These are phyloP conservation scores for Spatula clypeata DNA, from an alignment of 2,797 vertebrate species.

Conservation along the genomic window DNA sequence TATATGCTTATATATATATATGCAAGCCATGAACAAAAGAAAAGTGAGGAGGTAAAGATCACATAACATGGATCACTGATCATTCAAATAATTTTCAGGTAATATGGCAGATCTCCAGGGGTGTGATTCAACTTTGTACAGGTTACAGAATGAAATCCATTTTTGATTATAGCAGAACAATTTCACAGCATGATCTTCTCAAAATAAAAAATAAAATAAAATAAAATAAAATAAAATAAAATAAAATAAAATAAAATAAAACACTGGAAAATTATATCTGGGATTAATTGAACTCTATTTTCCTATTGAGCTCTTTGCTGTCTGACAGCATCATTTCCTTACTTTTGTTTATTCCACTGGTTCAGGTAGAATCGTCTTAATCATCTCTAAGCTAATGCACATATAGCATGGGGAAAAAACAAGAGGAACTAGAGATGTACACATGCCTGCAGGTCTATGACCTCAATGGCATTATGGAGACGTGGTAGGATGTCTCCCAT, in stretches of 20 bases:
- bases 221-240: not conserved
- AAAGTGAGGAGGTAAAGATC: conserved; percentile 44
- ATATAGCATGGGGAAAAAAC: no score
- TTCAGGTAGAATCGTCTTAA: not conserved
- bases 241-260: not conserved
- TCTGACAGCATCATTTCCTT: not conserved
- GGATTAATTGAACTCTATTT: not conserved
- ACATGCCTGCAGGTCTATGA: no score
- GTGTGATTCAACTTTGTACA: conserved; percentile 7
- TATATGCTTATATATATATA: not conserved
- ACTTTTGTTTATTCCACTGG: not conserved
- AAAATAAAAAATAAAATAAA: not conserved
- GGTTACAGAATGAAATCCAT: not conserved
- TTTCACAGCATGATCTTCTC: not conserved
- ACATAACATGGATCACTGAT: conserved; percentile 9
- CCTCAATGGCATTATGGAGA: no score
- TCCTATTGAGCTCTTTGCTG: not conserved
- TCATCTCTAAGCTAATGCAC: no score
- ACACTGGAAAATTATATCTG: not conserved
- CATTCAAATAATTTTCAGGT: conserved; percentile 46
- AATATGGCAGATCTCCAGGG: conserved; percentile 31
- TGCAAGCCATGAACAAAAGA: conserved; percentile 14
- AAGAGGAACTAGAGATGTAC: no score
- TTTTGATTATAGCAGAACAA: conserved; percentile 15
- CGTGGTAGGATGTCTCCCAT: no score